Evolutionary conservation across 2,797 vertebrate species (phyloP).

Genomic region (Gambusia yucatana): DNA sequence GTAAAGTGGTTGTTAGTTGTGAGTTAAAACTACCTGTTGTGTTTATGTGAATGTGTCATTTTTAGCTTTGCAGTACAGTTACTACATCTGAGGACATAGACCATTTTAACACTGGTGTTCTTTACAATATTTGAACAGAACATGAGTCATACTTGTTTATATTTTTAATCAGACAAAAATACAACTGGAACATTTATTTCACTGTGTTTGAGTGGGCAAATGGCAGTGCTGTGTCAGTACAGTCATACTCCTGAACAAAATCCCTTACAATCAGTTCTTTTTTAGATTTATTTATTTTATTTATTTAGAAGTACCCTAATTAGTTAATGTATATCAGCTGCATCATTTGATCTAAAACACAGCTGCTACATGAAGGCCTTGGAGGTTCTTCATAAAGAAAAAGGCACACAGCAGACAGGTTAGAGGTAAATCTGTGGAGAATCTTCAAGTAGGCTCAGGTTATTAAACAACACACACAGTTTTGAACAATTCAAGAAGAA

Average conservation of each 20-base stretch:
- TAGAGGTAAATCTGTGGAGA: background rate
- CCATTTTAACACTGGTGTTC: background rate
- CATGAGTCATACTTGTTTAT: background rate
- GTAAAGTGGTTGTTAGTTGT: background rate
- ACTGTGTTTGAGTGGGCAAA: background rate
- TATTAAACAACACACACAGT: background rate
- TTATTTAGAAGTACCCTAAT: background rate
- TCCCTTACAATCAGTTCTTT: background rate
- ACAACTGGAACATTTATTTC: background rate
- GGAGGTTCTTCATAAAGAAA: background rate
- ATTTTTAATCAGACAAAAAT: background rate
- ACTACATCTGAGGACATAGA: background rate
- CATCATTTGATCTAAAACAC: background rate
- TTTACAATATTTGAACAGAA: too few species aligned
- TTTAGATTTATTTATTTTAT: too few species aligned
- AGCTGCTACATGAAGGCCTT: background rate
- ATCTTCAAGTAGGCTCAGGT: background rate
- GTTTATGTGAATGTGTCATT: background rate
- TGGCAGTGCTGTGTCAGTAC: background rate
- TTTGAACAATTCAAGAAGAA: background rate
- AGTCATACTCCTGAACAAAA: background rate
- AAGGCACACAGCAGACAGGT: background rate
- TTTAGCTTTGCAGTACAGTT: background rate
- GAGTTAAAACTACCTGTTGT: background rate
- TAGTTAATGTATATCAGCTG: background rate